Conservation (phyloP, 1,140 invertebrate species). For the Drosophila nikananu region DNA sequence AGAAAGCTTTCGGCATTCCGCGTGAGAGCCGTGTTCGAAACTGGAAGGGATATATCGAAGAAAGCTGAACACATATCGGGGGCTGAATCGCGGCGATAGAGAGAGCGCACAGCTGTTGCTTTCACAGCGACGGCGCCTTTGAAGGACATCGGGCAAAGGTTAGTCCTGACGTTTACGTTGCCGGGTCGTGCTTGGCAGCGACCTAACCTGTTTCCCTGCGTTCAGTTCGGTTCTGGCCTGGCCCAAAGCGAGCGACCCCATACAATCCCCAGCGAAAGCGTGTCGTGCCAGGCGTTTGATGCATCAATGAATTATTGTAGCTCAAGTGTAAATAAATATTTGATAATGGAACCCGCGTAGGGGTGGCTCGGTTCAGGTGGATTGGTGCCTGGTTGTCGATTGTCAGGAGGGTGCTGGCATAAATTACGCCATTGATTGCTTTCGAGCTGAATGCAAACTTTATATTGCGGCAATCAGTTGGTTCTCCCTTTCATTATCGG, state of each 20-base stretch:
- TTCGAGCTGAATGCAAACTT: constrained; percentile 51
- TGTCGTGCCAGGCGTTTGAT: constrained; percentile 75
- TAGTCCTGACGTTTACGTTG: constrained; percentile 83
- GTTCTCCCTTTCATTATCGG: constrained; percentile 24
- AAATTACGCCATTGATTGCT: constrained; percentile 77
- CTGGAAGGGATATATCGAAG: constrained; percentile 52
- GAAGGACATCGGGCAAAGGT: constrained; percentile 81
- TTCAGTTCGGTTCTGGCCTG: constrained; percentile 23
- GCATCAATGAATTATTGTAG: constrained; percentile 82
- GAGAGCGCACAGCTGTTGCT: constrained; percentile 79
- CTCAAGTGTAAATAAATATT: constrained; percentile 83
- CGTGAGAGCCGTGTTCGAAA: constrained; percentile 55
- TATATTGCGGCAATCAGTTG: constrained; percentile 60
- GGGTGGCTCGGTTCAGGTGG: constrained; percentile 11
- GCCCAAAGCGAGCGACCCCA: constrained; percentile 46
- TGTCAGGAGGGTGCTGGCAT: constrained; percentile 39
- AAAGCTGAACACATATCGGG: constrained; percentile 24
- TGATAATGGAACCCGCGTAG: constrained; percentile 66
- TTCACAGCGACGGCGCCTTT: constrained; percentile 81
- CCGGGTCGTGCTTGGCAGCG: constrained; percentile 68
- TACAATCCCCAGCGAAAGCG: constrained; percentile 37
- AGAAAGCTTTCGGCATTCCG: constrained; percentile 52
- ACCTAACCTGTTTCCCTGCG: constrained; percentile 37
- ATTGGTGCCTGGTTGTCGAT: background rate
- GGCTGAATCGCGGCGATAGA: constrained; percentile 32